Conservation (phyloP, 2,888 invertebrate genomes). For the Sarcophaga subvicina region DNA sequence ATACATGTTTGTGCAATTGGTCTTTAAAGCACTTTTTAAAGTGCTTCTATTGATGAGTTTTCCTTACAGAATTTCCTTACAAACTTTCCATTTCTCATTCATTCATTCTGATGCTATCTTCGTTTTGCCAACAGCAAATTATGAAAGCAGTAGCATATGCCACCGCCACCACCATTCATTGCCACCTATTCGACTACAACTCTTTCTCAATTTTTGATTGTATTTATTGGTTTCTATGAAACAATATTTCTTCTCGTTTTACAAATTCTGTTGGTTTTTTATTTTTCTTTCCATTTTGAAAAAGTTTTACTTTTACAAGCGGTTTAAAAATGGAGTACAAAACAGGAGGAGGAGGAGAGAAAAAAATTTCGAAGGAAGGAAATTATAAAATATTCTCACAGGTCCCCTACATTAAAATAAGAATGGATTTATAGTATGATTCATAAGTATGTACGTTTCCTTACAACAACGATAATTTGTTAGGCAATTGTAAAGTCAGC, state of each 20-base stretch:
- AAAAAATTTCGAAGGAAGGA: too few relatives aligned
- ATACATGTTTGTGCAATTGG: too few relatives aligned
- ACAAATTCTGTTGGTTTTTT: not conserved
- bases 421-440: too few relatives aligned
- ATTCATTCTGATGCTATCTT: not conserved
- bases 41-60: too few relatives aligned
- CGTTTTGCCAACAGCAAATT: conserved; percentile 27
- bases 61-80: not conserved
- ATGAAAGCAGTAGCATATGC: conserved; percentile 1
- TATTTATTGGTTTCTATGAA: not conserved
- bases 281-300: not conserved
- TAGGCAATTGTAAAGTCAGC: too few relatives aligned
- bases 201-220: conserved; percentile 7
- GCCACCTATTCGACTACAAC: not conserved
- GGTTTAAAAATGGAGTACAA: not conserved
- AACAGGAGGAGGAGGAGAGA: too few relatives aligned
- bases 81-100: not conserved
- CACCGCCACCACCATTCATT: not conserved
- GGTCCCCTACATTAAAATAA: too few relatives aligned
- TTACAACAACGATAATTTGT: too few relatives aligned
- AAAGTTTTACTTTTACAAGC: not conserved
- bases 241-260: too few relatives aligned
- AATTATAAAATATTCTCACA: too few relatives aligned
- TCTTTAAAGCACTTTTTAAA: too few relatives aligned
- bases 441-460: too few relatives aligned